Conservation (phyloP, 2,113 vertebrate species). For the Okapia johnstoni region DNA sequence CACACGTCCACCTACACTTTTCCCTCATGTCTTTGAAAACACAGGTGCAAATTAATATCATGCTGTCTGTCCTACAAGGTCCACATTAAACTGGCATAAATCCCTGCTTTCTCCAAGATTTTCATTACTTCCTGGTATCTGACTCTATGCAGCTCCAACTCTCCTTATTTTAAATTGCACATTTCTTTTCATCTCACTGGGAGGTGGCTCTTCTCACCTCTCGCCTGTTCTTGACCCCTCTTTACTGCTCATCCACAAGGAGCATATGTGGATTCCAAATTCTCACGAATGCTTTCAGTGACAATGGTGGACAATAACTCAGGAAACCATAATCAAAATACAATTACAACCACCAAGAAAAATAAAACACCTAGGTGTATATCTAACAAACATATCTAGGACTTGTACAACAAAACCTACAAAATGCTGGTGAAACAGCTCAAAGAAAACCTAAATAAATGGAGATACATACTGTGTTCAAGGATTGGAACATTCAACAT, state of each 20-base stretch:
- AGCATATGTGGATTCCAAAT: background rate
- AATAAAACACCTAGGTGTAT: background rate
- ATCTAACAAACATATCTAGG: too few relatives aligned
- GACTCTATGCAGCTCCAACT: background rate
- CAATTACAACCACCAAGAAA: background rate
- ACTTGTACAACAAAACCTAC: background rate
- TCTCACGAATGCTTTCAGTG: background rate
- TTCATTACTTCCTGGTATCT: background rate
- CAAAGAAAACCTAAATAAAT: background rate
- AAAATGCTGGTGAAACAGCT: background rate
- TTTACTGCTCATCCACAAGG: background rate
- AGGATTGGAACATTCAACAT: background rate
- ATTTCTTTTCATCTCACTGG: background rate
- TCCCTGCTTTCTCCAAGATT: background rate
- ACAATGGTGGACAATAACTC: background rate
- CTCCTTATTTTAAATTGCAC: background rate
- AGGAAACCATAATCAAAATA: background rate
- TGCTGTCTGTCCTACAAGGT: rapidly evolving
- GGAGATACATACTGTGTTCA: background rate
- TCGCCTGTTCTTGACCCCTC: background rate
- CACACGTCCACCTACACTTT: background rate
- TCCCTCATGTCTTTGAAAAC: rapidly evolving
- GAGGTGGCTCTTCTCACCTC: background rate
- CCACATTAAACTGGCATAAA: background rate
- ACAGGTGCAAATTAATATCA: background rate